Evolutionary conservation across 2,797 vertebrate species (phyloP).

Genomic region (Prionace glauca): DNA sequence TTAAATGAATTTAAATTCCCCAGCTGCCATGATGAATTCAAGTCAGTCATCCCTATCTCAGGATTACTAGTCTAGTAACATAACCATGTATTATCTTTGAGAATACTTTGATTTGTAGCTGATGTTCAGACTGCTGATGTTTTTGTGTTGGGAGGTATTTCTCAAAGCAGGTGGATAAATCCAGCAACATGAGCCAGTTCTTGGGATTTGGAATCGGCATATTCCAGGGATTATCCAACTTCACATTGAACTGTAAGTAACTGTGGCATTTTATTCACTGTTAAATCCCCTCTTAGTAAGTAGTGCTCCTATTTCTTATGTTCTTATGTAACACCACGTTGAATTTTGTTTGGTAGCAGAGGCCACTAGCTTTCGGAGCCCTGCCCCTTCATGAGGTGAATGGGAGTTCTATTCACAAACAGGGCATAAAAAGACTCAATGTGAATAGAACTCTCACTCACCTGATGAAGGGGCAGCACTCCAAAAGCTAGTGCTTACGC

Average conservation of each 20-base stretch:
- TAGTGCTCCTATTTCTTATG: too few species aligned
- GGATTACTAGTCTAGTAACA: background rate
- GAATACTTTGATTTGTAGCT: background rate
- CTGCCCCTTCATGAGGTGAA: too few species aligned
- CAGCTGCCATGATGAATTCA: background rate
- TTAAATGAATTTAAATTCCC: background rate
- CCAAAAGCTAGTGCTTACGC: too few species aligned
- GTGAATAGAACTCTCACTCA: too few species aligned
- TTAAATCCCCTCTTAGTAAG: background rate
- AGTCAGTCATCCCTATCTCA: background rate
- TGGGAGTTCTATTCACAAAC: too few species aligned
- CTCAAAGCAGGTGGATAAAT: slow-evolving; percentile 71
- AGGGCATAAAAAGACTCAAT: too few species aligned
- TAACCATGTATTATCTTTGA: background rate
- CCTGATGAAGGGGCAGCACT: too few species aligned
- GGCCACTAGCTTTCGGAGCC: too few species aligned
- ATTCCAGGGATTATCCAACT: slow-evolving; percentile 89
- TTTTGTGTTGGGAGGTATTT: slow-evolving; percentile 61
- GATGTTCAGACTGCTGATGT: background rate
- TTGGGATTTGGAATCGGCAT: slow-evolving; percentile 82
- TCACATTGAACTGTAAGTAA: slow-evolving; percentile 83
- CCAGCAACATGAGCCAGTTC: slow-evolving; percentile 68
- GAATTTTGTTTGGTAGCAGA: too few species aligned
- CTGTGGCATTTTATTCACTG: background rate
- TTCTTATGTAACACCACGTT: too few species aligned